phyloP scores from a whole-genome alignment of 2,113 vertebrate genomes.

The Dipodomys merriami region DNA sequence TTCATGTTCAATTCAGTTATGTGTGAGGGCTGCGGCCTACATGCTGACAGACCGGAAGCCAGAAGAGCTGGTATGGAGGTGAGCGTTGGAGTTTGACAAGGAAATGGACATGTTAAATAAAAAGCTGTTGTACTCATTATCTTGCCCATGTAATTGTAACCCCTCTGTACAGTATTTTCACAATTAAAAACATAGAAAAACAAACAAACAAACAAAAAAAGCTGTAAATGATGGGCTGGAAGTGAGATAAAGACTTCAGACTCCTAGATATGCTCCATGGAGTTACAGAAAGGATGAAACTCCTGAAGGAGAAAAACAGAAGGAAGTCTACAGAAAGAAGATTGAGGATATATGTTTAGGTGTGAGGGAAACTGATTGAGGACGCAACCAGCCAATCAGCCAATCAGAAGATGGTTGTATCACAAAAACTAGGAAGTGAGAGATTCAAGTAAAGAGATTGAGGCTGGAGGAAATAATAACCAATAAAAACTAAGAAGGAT shows the following conservation, averaged over 20 bases:
- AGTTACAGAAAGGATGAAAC: not conserved
- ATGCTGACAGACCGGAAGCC: not conserved
- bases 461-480: not conserved
- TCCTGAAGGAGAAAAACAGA: not conserved
- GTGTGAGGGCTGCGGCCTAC: not conserved
- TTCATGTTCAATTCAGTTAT: not conserved
- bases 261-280: not conserved
- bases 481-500: not conserved
- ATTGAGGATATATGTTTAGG: not conserved
- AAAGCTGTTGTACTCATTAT: too few species aligned
- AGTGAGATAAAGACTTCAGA: not conserved
- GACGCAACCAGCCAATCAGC: too few species aligned
- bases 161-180: too few species aligned
- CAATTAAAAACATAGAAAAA: too few species aligned
- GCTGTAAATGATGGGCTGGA: not conserved
- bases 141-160: too few species aligned
- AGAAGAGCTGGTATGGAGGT: not conserved
- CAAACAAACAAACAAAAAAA: too few species aligned
- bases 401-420: too few species aligned
- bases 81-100: not conserved
- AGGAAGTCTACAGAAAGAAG: not conserved
- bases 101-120: not conserved
- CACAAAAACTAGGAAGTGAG: not conserved
- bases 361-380: not conserved
- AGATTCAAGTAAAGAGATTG: not conserved